Base-by-base conservation (phyloP, 2,888 invertebrate species). In the Nomada lathburiana region DNA sequence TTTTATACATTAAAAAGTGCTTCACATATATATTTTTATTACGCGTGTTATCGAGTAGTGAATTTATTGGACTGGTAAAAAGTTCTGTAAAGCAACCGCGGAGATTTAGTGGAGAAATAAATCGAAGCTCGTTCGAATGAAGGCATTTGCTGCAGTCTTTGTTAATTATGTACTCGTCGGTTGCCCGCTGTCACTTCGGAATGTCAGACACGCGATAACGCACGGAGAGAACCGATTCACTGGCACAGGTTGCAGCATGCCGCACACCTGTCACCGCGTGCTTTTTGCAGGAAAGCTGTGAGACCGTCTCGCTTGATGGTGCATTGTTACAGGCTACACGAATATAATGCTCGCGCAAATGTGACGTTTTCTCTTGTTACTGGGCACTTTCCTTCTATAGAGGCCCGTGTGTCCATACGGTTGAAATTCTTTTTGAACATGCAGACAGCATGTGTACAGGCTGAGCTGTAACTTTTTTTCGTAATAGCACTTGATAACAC, bases 91-190 rank as follows among this genome's bases (percentile, higher is more conserved):
- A 71, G 78, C 67, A 78, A 78, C 67, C 78, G 62, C 73, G 76
- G 81, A 18, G 55, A 16, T 71, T 18, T 36, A 57, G 71, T 18
- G 70, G 36, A 36, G 47, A 44, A 76, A 85, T 82, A 84, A 82
- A 82, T 72, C 73, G 52, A 55, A 23, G 59, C 50, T 60, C 67
- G 29, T 84, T 73, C 71, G 74, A 84, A 85, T 79, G 76, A 76
- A 82, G 75, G 76, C 76, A 82, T 84, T 84, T 76, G 67, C 70
- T 69, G 68, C 73, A 71, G 53, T 57, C 42, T 73, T 62, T 50
- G 85, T 82, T 84, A 85, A 85, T 85, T 85, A 75, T 79, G 76
- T 79, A 76, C 76, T 85, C 65, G 74, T 82, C 64, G 73, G 59
- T 26, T 62, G 68, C 36, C 69, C 52, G 55, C 59, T 74, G 57